phyloP scores from a whole-genome alignment of 53 echinoderm and acorn worm species.

The Mesocentrotus franciscanus region DNA sequence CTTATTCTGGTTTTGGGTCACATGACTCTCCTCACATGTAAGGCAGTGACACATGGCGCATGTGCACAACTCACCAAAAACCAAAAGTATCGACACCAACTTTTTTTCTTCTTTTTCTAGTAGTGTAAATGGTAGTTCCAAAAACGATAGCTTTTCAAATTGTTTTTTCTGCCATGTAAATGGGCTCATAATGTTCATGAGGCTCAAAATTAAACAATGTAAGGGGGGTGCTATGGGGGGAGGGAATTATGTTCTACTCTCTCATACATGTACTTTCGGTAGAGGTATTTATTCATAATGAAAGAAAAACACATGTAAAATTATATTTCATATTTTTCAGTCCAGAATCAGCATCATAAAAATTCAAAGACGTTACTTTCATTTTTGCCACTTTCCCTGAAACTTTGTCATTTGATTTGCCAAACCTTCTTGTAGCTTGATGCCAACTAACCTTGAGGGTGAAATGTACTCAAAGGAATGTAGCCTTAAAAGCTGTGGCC shows the following conservation, averaged over 20 bases:
- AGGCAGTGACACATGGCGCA: too few species aligned
- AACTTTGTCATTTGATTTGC: slow-evolving; percentile 7
- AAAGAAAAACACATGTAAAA: not conserved
- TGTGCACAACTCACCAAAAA: too few species aligned
- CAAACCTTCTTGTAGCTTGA: not conserved
- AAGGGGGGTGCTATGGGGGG: too few species aligned
- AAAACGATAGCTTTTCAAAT: too few species aligned
- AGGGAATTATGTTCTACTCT: not conserved
- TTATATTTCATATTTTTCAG: not conserved
- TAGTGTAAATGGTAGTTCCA: too few species aligned
- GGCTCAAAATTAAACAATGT: too few species aligned
- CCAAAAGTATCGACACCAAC: too few species aligned
- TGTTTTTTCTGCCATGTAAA: too few species aligned
- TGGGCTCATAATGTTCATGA: too few species aligned
- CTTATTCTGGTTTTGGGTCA: too few species aligned
- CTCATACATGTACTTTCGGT: not conserved
- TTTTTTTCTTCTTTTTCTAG: too few species aligned
- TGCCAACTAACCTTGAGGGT: slow-evolving; percentile 21
- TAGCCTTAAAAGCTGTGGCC: slow-evolving; percentile 18
- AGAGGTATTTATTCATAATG: not conserved
- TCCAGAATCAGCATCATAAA: not conserved
- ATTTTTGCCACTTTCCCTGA: not conserved
- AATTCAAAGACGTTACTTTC: not conserved
- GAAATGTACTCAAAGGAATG: slow-evolving; percentile 41
- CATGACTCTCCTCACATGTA: too few species aligned